Conservation (phyloP, 2,888 invertebrate species). For the Limnephilus lunatus region DNA sequence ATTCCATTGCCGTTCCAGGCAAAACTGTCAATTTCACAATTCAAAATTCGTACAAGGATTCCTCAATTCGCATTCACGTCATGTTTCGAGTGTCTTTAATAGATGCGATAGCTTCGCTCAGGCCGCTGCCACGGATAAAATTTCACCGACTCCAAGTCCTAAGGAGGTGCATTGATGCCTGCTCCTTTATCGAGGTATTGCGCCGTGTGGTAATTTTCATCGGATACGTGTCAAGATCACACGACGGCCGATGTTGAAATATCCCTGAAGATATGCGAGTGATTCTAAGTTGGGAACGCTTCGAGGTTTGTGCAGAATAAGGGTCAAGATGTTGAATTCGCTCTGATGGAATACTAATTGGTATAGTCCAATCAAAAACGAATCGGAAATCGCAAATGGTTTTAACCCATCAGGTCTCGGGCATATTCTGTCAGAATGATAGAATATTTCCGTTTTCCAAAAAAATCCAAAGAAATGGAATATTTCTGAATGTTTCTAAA, state of each 20-base stretch:
- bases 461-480: no score
- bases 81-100: conserved; percentile 2
- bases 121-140: background rate
- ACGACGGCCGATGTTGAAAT: background rate
- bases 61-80: background rate
- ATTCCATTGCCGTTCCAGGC: conserved; percentile 11
- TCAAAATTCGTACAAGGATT: conserved; percentile 28
- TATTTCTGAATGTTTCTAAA: no score
- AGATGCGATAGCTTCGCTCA: conserved; percentile 16
- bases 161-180: background rate
- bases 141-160: background rate
- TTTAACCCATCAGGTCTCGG: no score
- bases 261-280: background rate
- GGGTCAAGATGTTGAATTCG: background rate
- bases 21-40: conserved; percentile 33
- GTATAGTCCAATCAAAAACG: background rate
- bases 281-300: background rate
- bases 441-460: background rate
- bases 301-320: conserved; percentile 7
- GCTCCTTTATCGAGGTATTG: background rate
- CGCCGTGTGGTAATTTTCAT: conserved; percentile 21
- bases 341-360: background rate
- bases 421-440: no score
- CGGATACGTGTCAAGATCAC: conserved; percentile 34
- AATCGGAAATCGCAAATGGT: background rate